Evolutionary conservation across 2,888 invertebrate genomes (phyloP).

Genomic region (Theretra japonica): DNA sequence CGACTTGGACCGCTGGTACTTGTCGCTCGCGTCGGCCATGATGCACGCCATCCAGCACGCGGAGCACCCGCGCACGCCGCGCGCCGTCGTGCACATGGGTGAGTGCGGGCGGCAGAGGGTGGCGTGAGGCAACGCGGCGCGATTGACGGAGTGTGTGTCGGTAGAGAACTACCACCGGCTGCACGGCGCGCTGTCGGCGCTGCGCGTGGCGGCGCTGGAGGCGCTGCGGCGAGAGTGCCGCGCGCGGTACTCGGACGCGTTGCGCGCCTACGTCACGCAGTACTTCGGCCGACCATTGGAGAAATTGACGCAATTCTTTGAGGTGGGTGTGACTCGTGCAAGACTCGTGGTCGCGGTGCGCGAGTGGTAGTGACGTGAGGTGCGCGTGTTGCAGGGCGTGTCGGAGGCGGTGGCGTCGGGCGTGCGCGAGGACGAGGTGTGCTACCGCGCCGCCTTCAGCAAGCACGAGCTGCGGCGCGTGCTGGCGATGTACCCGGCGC

Average conservation of each 20-base stretch:
- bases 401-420: slow-evolving; percentile 96
- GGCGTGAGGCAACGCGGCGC: slow-evolving; percentile 59
- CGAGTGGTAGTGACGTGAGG: background rate
- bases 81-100: slow-evolving; percentile 93
- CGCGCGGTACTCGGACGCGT: slow-evolving; percentile 94
- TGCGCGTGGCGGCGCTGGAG: slow-evolving; percentile 96
- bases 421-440: slow-evolving; percentile 98
- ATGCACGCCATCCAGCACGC: slow-evolving; percentile 88
- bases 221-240: slow-evolving; percentile 95
- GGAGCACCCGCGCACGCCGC: slow-evolving; percentile 89
- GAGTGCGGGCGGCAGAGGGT: slow-evolving; percentile 86
- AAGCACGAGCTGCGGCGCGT: slow-evolving; percentile 98
- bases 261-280: slow-evolving; percentile 95
- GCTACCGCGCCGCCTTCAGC: slow-evolving; percentile 98
- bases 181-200: slow-evolving; percentile 92
- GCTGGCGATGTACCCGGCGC: slow-evolving; percentile 57
- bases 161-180: slow-evolving; percentile 98
- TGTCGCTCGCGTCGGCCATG: slow-evolving; percentile 89
- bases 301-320: slow-evolving; percentile 93
- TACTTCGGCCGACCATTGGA: slow-evolving; percentile 93
- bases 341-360: background rate
- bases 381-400: slow-evolving; percentile 86
- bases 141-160: slow-evolving; percentile 91
- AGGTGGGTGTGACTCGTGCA: slow-evolving; percentile 68
- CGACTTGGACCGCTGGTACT: slow-evolving; percentile 96